Percentiles rank a stretch among this genome's conserved stretches.
These are phyloP conservation scores for Drosophila prosaltans DNA, from an alignment of 1,140 invertebrate genomes.

Conservation along the genomic window DNA sequence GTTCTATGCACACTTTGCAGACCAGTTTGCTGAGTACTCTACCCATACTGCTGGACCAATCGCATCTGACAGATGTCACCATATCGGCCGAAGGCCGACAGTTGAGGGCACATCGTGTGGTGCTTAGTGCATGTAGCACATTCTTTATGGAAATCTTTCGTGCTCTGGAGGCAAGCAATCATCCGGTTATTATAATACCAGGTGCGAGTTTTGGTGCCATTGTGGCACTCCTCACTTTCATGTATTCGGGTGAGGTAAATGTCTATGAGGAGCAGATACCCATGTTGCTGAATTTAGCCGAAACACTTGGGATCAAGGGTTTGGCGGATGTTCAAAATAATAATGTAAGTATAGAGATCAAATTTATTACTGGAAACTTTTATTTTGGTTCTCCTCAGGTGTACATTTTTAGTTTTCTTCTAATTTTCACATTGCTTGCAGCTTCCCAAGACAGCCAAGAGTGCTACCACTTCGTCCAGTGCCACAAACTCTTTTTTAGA, in stretches of 20 bases:
- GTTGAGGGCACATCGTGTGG: slow-evolving; percentile 92
- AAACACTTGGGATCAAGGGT: slow-evolving; percentile 93
- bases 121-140: slow-evolving; percentile 95
- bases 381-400: no score
- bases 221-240: slow-evolving; percentile 93
- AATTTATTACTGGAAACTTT: neutral
- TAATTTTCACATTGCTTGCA: neutral
- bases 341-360: slow-evolving; percentile 84
- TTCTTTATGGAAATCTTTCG: slow-evolving; percentile 95
- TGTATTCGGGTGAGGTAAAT: slow-evolving; percentile 96
- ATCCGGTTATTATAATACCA: slow-evolving; percentile 92
- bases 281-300: slow-evolving; percentile 91
- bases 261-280: slow-evolving; percentile 92
- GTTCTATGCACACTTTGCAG: slow-evolving; percentile 70
- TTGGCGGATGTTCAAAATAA: slow-evolving; percentile 89
- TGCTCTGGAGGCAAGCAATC: slow-evolving; percentile 88
- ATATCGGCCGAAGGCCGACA: slow-evolving; percentile 91
- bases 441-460: slow-evolving; percentile 61
- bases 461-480: slow-evolving; percentile 2
- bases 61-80: slow-evolving; percentile 95
- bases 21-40: slow-evolving; percentile 92
- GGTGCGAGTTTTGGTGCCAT: slow-evolving; percentile 92
- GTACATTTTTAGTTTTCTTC: neutral
- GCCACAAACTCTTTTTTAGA: slow-evolving; percentile 38
- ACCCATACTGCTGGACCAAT: slow-evolving; percentile 91